Conservation (phyloP, 2,113 vertebrate genomes). For the Peromyscus leucopus region DNA sequence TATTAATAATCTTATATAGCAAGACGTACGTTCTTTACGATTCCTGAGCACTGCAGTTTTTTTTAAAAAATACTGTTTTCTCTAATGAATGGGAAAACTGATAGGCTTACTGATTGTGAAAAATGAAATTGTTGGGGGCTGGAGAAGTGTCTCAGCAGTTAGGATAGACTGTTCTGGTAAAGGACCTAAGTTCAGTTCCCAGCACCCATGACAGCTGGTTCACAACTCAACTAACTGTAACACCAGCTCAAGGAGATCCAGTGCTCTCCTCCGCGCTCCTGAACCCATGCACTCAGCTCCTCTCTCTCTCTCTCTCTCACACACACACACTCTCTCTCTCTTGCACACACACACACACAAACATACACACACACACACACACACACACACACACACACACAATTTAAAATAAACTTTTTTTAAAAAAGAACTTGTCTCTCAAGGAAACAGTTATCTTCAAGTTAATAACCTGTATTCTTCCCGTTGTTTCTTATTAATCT, state of each 20-base stretch:
- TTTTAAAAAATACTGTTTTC: background rate
- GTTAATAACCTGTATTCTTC: background rate
- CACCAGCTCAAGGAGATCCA: background rate
- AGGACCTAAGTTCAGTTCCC: too few relatives aligned
- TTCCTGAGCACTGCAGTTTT: background rate
- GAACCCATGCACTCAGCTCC: background rate
- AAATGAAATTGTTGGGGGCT: background rate
- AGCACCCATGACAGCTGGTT: background rate
- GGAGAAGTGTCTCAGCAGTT: background rate
- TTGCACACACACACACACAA: too few relatives aligned
- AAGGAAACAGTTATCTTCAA: background rate
- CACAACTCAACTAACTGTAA: background rate
- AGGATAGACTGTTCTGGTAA: background rate
- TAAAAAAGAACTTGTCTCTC: background rate
- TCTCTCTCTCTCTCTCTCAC: too few relatives aligned
- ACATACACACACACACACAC: background rate
- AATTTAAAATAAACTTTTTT: background rate
- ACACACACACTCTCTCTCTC: too few relatives aligned
- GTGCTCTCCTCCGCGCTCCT: background rate
- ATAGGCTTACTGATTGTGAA: slow-evolving; percentile 21
- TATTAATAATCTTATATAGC: slow-evolving; percentile 30
- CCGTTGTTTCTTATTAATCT: slow-evolving; percentile 14
- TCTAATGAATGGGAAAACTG: slow-evolving; percentile 40
- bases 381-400: background rate
- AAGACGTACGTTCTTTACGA: slow-evolving; percentile 28